Percentiles rank a stretch among this genome's conserved stretches.
Evolutionary conservation across 2,888 invertebrate species (phyloP).

Genomic region (Dryobota labecula): DNA sequence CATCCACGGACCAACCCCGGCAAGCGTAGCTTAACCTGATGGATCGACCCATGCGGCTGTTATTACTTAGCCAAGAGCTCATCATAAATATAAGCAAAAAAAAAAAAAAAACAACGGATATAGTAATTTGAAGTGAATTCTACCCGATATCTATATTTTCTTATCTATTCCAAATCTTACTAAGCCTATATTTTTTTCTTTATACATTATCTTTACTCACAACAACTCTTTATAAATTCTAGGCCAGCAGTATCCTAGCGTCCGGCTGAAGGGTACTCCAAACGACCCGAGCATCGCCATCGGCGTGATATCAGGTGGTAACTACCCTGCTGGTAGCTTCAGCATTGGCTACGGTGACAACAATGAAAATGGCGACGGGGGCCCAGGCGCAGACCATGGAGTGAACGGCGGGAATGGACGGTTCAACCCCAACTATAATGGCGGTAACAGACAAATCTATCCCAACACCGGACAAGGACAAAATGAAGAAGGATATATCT

Average conservation of each 20-base stretch:
- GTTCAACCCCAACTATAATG: background rate
- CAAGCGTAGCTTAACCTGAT: too few relatives aligned
- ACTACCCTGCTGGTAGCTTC: slow-evolving; percentile 38
- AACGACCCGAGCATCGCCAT: slow-evolving; percentile 35
- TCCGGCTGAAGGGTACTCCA: slow-evolving; percentile 25
- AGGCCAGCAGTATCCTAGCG: slow-evolving; percentile 33
- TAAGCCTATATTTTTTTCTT: background rate
- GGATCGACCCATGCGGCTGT: too few relatives aligned
- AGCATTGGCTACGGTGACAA: slow-evolving; percentile 39
- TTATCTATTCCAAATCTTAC: background rate
- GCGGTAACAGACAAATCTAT: slow-evolving; percentile 4
- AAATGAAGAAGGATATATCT: slow-evolving; percentile 12
- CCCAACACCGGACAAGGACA: slow-evolving; percentile 7
- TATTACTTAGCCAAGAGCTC: too few relatives aligned
- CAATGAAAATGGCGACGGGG: background rate
- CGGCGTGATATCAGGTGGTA: slow-evolving; percentile 31
- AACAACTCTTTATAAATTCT: slow-evolving; percentile 5
- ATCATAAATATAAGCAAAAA: too few relatives aligned
- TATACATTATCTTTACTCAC: background rate
- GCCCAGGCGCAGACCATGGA: slow-evolving; percentile 21
- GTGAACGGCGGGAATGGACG: slow-evolving; percentile 9
- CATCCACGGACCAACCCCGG: too few relatives aligned
- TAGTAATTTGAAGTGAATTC: background rate
- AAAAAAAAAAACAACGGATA: too few relatives aligned
- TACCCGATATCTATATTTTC: background rate